Percentiles rank a stretch among this genome's conserved stretches.
Conservation (phyloP, 2,797 vertebrate genomes). For the Selene dorsalis region DNA sequence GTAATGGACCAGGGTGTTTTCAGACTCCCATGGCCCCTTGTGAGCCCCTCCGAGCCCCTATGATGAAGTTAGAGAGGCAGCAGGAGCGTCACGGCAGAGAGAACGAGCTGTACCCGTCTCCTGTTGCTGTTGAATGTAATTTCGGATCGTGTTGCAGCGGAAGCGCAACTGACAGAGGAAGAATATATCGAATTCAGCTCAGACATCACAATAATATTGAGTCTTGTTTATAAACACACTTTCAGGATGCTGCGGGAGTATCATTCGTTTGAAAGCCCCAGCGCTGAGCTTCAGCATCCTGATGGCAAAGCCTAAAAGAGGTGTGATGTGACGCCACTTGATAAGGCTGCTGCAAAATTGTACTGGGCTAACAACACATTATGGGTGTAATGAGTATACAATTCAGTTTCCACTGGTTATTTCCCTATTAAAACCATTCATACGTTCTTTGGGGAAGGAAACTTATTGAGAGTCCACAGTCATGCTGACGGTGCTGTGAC, state of each 20-base stretch:
- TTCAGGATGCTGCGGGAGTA: conserved; percentile 73
- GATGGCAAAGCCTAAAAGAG: conserved; percentile 19
- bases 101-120: conserved; percentile 72
- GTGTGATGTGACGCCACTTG: conserved; percentile 19
- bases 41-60: conserved; percentile 63
- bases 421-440: background rate
- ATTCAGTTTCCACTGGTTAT: background rate
- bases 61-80: conserved; percentile 84
- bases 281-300: conserved; percentile 26
- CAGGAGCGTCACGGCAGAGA: conserved; percentile 45
- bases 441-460: background rate
- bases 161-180: conserved; percentile 78
- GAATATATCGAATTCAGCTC: conserved; percentile 84
- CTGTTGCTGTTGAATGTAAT: conserved; percentile 81
- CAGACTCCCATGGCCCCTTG: conserved; percentile 77
- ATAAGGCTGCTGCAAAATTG: conserved; percentile 9
- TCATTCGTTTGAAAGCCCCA: conserved; percentile 55
- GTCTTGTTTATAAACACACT: conserved; percentile 83
- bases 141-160: conserved; percentile 80
- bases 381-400: too few species aligned
- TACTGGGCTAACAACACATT: background rate
- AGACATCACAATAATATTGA: conserved; percentile 85
- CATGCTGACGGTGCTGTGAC: background rate
- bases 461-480: background rate
- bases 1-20: conserved; percentile 82